Base-by-base conservation (phyloP, 2,797 vertebrate genomes). In the Chelidonichthys spinosus region DNA sequence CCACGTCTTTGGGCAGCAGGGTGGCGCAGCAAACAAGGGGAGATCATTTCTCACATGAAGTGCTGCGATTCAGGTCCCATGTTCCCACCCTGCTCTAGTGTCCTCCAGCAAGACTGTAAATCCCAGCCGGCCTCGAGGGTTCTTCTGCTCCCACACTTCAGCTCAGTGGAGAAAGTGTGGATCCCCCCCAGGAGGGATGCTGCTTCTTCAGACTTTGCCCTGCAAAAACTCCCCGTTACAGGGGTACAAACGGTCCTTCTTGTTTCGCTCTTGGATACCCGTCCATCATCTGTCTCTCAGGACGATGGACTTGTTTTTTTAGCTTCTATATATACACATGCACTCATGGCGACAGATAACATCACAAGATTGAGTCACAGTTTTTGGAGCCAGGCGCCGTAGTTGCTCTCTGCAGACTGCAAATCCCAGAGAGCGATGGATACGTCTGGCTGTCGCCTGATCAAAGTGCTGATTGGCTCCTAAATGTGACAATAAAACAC, bases 31-130 rank as follows among this genome's bases (percentile, higher is more conserved):
- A 61, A 76, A 76, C 64, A 11, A 11, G 25, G 70, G 68, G 37
- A 39, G 66, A 75, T 76, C 72, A 81, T 86, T 79, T 63, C 80
- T 88, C 86, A 85, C 60, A 43, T 69, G 64, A 75, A 81, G 63
- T 68, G 80, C 49, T 47, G 56, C 2, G 43, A 68, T 59, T 76
- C 56, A 18, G 46, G 8, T 80, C 42, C 52, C 68, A n/a, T 46
- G 65, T 76, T 76, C 62, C 65, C 55, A 17, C 33, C 46, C 65
- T 32, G 66, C 63, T 79, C 36, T 14, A 7, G 49, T 60, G 76
- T 82, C 71, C 84, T 79, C 47, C 0, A 83, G 75, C 66, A 0
- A 67, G 40, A 68, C 73, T 49, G 76, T 79, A 77, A 78, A 84
- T 82, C 71, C 65, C 46, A 55, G n/a, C 49, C 67, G 37, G 60